Conservation (phyloP, 2,113 vertebrate genomes). For the Tachycineta bicolor region DNA sequence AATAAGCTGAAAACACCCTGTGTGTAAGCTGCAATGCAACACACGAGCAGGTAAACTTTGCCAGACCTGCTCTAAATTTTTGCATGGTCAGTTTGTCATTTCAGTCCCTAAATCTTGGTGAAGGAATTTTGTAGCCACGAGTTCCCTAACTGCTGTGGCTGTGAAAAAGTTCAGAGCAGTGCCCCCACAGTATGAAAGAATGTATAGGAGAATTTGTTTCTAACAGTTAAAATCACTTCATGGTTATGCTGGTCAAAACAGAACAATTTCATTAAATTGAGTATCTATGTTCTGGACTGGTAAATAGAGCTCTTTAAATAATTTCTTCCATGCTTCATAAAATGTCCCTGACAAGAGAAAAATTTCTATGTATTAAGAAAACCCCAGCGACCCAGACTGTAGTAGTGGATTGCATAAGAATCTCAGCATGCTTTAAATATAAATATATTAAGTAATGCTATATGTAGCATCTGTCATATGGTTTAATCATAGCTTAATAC, state of each 20-base stretch:
- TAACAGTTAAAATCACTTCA: not conserved
- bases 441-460: constrained; percentile 38
- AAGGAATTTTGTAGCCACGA: not conserved
- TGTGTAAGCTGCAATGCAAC: not conserved
- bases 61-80: not conserved
- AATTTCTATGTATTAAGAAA: not conserved
- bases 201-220: not conserved
- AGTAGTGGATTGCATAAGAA: not conserved
- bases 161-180: not conserved
- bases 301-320: not conserved
- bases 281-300: not conserved
- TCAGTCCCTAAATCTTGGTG: not conserved
- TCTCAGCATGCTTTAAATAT: not conserved
- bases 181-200: not conserved
- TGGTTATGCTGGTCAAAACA: not conserved
- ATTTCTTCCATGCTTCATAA: not conserved
- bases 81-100: not conserved
- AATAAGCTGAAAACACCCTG: not conserved
- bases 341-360: not conserved
- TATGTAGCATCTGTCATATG: not conserved
- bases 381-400: not conserved
- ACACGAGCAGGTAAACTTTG: not conserved
- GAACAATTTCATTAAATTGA: not conserved
- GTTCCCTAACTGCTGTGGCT: not conserved
- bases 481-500: constrained; percentile 44